phyloP scores from a whole-genome alignment of 2,113 vertebrate genomes.

The Strigops habroptila region DNA sequence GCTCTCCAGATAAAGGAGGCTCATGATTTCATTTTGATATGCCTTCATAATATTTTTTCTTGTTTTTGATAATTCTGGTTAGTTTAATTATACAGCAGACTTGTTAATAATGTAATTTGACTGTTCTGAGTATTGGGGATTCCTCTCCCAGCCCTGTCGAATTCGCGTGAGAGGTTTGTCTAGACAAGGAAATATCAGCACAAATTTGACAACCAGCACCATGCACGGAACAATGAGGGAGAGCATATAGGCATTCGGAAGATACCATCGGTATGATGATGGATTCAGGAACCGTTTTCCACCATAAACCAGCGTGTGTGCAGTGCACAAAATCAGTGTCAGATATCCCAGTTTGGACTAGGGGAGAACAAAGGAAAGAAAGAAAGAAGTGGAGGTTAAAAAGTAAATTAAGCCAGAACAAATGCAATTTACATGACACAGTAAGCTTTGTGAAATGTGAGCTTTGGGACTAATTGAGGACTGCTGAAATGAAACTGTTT shows the following conservation, averaged over 20 bases:
- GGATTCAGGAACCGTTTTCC: constrained; percentile 78
- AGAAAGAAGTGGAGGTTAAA: background rate
- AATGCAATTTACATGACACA: background rate
- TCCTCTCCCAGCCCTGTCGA: constrained; percentile 88
- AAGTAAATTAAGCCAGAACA: background rate
- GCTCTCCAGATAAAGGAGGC: background rate
- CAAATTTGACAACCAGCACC: constrained; percentile 80
- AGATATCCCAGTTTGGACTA: constrained; percentile 91
- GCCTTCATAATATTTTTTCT: background rate
- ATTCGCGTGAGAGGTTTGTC: constrained; percentile 80
- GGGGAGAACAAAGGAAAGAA: background rate
- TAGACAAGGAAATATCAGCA: constrained; percentile 85
- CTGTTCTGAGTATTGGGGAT: background rate
- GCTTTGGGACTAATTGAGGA: background rate
- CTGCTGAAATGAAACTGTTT: background rate
- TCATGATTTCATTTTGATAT: background rate
- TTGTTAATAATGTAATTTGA: constrained; percentile 42
- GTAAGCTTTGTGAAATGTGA: background rate
- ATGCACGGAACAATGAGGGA: constrained; percentile 82
- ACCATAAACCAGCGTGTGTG: constrained; percentile 82
- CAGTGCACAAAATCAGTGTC: constrained; percentile 84
- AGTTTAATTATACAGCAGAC: constrained; percentile 54
- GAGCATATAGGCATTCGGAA: constrained; percentile 80
- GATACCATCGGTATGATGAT: constrained; percentile 79
- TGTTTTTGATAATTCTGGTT: background rate